Evolutionary conservation across 2,888 invertebrate genomes (phyloP).

Genomic region (Bimastos eiseni): DNA sequence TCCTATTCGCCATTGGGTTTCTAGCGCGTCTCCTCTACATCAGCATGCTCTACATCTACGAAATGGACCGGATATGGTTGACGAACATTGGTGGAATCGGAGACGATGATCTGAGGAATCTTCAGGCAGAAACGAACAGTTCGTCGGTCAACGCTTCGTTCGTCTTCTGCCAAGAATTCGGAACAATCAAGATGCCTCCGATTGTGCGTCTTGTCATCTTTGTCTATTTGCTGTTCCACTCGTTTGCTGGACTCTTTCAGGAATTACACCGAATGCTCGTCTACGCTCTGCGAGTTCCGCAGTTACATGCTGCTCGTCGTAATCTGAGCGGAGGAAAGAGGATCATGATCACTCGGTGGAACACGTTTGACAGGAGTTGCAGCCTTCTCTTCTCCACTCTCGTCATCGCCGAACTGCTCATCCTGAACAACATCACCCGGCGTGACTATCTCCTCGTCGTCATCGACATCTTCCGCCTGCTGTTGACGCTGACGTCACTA

Average conservation of each 20-base stretch:
- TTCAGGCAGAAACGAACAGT: neutral
- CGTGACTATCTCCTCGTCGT: neutral
- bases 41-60: constrained; percentile 24
- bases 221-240: constrained; percentile 13
- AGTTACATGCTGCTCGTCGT: neutral
- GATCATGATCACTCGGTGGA: constrained; percentile 21
- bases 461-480: constrained; percentile 9
- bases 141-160: constrained; percentile 14
- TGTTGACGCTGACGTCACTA: neutral
- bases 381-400: neutral
- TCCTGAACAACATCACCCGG: neutral
- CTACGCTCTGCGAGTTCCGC: neutral
- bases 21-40: constrained; percentile 14
- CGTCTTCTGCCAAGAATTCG: constrained; percentile 25
- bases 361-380: constrained; percentile 22
- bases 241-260: neutral
- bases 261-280: neutral
- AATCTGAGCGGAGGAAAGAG: constrained; percentile 5
- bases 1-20: neutral
- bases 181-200: neutral
- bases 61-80: constrained; percentile 29
- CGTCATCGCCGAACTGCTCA: constrained; percentile 25
- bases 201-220: neutral
- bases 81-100: constrained; percentile 27
- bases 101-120: neutral